Conservation (phyloP, 2,888 invertebrate species). For the Carabus problematicus region DNA sequence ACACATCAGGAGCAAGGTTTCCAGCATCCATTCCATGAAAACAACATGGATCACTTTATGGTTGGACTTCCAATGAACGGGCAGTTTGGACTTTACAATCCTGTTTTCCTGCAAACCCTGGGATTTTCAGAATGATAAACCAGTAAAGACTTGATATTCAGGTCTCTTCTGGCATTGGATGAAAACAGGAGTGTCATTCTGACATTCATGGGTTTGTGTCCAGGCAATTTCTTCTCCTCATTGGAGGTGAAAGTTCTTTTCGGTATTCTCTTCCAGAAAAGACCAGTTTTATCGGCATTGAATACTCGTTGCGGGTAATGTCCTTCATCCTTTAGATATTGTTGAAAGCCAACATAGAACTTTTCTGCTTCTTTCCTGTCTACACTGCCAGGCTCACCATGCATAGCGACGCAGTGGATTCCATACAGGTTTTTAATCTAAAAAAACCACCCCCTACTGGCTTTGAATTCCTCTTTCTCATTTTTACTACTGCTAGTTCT, state of each 20-base stretch:
- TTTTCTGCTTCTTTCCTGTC: constrained; percentile 18
- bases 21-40: constrained; percentile 43
- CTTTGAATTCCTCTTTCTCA: no score
- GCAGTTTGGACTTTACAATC: constrained; percentile 30
- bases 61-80: constrained; percentile 35
- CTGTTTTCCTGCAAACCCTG: constrained; percentile 29
- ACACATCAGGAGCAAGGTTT: constrained; percentile 30
- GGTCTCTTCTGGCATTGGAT: constrained; percentile 39
- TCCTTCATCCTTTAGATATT: constrained; percentile 43
- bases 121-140: no score
- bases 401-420: constrained; percentile 42
- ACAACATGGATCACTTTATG: constrained; percentile 39
- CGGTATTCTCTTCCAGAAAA: constrained; percentile 47
- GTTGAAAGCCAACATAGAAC: not conserved
- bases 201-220: constrained; percentile 42
- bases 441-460: no score
- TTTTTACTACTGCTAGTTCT: no score
- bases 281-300: constrained; percentile 46
- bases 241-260: constrained; percentile 46
- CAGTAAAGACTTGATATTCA: no score
- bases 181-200: constrained; percentile 37
- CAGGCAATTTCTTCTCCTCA: constrained; percentile 50
- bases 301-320: constrained; percentile 46
- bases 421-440: constrained; percentile 44
- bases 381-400: constrained; percentile 41